Evolutionary conservation across 1,140 invertebrate species (phyloP).

Genomic region (Ceratina australensis): DNA sequence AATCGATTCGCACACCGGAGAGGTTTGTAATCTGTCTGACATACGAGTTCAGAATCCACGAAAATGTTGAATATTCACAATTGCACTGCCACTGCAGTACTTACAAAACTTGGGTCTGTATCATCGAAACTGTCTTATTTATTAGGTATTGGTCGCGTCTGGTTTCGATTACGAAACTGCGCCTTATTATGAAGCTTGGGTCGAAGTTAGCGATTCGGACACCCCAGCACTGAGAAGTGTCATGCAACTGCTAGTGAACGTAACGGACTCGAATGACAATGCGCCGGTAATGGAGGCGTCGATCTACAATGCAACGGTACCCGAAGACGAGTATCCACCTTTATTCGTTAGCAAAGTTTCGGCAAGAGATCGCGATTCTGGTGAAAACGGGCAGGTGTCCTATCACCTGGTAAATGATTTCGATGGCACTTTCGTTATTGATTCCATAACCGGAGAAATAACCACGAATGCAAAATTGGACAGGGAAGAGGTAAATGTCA

Average conservation of each 20-base stretch:
- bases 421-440: slow-evolving; percentile 89
- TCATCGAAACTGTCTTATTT: no score
- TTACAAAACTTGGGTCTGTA: no score
- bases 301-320: slow-evolving; percentile 90
- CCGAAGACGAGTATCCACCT: slow-evolving; percentile 92
- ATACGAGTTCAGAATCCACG: no score
- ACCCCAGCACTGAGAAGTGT: slow-evolving; percentile 88
- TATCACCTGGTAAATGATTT: slow-evolving; percentile 89
- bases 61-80: no score
- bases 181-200: slow-evolving; percentile 93
- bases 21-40: slow-evolving; percentile 77
- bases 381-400: slow-evolving; percentile 90
- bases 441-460: slow-evolving; percentile 90
- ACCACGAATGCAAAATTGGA: slow-evolving; percentile 91
- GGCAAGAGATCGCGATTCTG: slow-evolving; percentile 93
- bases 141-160: slow-evolving; percentile 82
- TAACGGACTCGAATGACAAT: slow-evolving; percentile 96
- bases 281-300: slow-evolving; percentile 88
- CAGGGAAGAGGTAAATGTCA: slow-evolving; percentile 84
- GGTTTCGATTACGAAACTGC: slow-evolving; percentile 94
- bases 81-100: no score
- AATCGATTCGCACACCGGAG: slow-evolving; percentile 89
- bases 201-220: slow-evolving; percentile 93
- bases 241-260: slow-evolving; percentile 88
- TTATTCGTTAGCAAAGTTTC: slow-evolving; percentile 87